These are phyloP conservation scores for Balaeniceps rex DNA, from an alignment of 2,113 vertebrate genomes.

Conservation along the genomic window DNA sequence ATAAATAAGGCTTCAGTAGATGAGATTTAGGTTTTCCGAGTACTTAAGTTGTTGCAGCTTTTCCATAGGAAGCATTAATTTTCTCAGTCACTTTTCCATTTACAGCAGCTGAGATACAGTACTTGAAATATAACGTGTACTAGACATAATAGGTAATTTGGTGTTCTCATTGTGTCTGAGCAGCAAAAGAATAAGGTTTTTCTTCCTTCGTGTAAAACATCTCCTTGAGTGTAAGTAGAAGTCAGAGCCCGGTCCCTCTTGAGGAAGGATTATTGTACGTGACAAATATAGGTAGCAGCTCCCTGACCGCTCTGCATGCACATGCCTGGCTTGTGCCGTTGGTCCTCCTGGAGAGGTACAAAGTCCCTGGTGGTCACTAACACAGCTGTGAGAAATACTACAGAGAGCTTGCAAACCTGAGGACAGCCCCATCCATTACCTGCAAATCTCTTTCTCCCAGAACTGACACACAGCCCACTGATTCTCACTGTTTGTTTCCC, in stretches of 20 bases:
- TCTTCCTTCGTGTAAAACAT: background rate
- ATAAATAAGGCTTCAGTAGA: background rate
- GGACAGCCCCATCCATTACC: too few relatives aligned
- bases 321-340: rapidly evolving
- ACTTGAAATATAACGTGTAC: background rate
- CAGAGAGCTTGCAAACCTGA: background rate
- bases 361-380: background rate
- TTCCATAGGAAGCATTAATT: background rate
- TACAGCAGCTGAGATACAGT: background rate
- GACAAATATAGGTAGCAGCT: background rate
- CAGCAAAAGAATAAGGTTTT: background rate
- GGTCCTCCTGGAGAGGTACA: background rate
- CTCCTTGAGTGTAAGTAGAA: background rate
- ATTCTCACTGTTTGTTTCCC: background rate
- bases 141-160: background rate
- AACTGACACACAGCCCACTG: background rate
- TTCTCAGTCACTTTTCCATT: background rate
- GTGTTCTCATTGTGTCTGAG: background rate
- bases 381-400: background rate
- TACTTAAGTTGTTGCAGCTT: background rate
- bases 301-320: background rate
- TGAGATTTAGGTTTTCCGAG: background rate
- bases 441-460: background rate
- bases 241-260: background rate
- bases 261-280: background rate